Evolutionary conservation across 1,140 invertebrate species (phyloP).

Genomic region (Papilio dardanus): DNA sequence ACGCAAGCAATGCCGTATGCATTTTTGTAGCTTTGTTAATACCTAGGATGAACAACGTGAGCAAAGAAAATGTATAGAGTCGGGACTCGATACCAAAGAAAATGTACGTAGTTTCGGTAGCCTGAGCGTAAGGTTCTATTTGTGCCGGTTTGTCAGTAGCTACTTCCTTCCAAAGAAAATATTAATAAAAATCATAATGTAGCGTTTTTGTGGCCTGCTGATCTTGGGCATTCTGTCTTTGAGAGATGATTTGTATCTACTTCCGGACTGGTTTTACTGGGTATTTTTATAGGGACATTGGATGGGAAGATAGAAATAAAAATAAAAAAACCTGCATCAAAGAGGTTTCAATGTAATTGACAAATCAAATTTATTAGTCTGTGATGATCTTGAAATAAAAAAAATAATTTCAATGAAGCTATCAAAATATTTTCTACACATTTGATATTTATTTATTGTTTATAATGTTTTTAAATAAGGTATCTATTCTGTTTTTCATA

Average conservation of each 20-base stretch:
- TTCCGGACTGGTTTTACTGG: neutral
- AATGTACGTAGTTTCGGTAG: no score
- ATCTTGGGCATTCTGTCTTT: neutral
- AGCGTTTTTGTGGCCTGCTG: neutral
- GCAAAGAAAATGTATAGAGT: no score
- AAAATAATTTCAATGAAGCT: constrained; percentile 16
- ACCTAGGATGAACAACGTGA: no score
- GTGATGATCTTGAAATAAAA: neutral
- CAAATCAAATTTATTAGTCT: neutral
- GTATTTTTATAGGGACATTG: no score
- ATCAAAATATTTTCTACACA: constrained; percentile 26
- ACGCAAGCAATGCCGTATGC: no score
- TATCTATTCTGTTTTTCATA: constrained; percentile 28
- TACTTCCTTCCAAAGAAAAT: no score
- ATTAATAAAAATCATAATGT: no score
- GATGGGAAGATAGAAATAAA: neutral
- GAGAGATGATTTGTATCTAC: neutral
- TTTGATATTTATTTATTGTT: constrained; percentile 33
- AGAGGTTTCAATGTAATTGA: neutral
- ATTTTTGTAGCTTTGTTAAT: no score
- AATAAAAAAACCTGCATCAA: neutral
- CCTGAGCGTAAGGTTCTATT: no score
- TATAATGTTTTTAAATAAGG: constrained; percentile 32
- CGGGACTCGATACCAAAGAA: no score
- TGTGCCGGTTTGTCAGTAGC: no score